Evolutionary conservation across 2,888 invertebrate species (phyloP).

Genomic region (Mamestra brassicae): DNA sequence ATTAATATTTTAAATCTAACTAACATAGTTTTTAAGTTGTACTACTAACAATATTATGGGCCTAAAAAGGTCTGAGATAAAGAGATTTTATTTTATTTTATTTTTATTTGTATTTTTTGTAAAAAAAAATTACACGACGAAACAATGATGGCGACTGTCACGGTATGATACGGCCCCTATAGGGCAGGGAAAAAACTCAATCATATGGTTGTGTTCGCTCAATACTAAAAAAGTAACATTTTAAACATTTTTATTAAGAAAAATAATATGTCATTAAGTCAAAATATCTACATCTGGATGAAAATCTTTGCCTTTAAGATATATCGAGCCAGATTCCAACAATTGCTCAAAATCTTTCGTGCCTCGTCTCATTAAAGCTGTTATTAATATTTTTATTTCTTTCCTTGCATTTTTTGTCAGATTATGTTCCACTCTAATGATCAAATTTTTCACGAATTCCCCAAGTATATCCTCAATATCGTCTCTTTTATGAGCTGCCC

Average conservation of each 20-base stretch:
- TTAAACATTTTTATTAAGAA: not conserved
- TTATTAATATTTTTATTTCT: slow-evolving; percentile 71
- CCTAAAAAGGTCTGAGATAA: too few species aligned
- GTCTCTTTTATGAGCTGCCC: slow-evolving; percentile 45
- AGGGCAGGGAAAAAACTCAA: not conserved
- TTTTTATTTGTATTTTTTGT: too few species aligned
- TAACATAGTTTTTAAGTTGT: too few species aligned
- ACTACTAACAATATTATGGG: too few species aligned
- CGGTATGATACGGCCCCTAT: too few species aligned
- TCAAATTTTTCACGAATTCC: slow-evolving; percentile 40
- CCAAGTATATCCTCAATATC: slow-evolving; percentile 59
- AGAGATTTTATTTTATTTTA: too few species aligned
- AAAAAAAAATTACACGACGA: too few species aligned
- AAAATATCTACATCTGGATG: not conserved
- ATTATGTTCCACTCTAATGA: slow-evolving; percentile 61
- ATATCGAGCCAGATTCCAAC: slow-evolving; percentile 70
- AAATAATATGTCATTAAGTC: not conserved
- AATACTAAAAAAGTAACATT: not conserved
- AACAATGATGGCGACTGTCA: too few species aligned
- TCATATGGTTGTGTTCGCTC: not conserved
- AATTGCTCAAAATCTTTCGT: slow-evolving; percentile 57
- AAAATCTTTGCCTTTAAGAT: slow-evolving; percentile 57
- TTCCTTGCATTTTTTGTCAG: slow-evolving; percentile 61
- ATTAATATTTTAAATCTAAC: too few species aligned
- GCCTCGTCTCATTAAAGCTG: slow-evolving; percentile 65